A percentile compares a stretch with the other conserved stretches of the same genome.
Conservation (phyloP, 2,113 vertebrate species). For the Daubentonia madagascariensis region DNA sequence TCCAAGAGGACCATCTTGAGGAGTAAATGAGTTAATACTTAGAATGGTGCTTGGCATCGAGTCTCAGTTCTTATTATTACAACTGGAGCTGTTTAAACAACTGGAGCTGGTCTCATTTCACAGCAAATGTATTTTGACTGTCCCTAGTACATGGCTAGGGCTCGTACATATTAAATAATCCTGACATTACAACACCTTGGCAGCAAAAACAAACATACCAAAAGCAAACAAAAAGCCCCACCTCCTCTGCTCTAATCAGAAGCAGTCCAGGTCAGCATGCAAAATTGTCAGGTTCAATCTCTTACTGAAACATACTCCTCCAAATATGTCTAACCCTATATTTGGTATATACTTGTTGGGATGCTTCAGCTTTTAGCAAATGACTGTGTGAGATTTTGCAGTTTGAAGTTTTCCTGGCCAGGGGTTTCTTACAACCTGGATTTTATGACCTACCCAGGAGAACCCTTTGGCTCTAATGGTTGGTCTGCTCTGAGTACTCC, state of each 20-base stretch:
- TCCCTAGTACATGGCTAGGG: not conserved
- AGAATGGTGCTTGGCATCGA: not conserved
- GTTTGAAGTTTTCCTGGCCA: not conserved
- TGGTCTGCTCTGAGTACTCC: not conserved
- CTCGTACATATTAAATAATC: not conserved
- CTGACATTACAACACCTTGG: not conserved
- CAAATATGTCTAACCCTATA: not conserved
- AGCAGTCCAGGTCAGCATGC: not conserved
- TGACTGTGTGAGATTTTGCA: not conserved
- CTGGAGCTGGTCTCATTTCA: conserved; percentile 2
- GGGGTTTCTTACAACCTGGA: not conserved
- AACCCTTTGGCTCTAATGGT: not conserved
- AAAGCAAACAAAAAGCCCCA: not conserved
- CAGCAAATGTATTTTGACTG: conserved; percentile 27
- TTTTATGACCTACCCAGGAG: not conserved
- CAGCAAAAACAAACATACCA: conserved; percentile 29
- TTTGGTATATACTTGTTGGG: not conserved
- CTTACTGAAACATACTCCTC: not conserved
- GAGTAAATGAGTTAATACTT: not conserved
- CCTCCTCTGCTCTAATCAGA: not conserved
- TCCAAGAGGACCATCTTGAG: not conserved
- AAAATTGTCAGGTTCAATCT: not conserved
- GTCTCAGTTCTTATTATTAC: not conserved
- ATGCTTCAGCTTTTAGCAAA: not conserved
- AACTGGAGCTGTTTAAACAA: conserved; percentile 36